Evolutionary conservation across 2,797 vertebrate genomes (phyloP), one percentile per base, ranked within the genome.

Genomic region (Gymnopithys bicolor): DNA sequence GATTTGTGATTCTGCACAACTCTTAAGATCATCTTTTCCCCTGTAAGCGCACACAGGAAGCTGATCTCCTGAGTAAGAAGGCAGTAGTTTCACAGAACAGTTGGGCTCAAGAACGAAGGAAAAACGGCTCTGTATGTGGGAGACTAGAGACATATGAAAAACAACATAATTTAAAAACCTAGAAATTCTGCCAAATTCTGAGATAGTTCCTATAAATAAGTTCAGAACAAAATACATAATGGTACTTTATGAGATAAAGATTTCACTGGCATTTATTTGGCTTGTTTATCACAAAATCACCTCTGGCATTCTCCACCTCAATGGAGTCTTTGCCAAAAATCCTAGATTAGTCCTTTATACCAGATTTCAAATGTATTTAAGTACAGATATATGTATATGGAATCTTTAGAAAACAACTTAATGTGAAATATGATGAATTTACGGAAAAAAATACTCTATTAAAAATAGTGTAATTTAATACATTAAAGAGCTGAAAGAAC

Each of bases 81-180:
- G 62, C 84, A 87, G 73, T 14, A 85, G 66, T 87, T 97, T 95
- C 84, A 91, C 81, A 92, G 92, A 95, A 94, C 71, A 95, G 82
- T 75, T 95, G 92, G 93, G n/a, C 64, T 89, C 75, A 89, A 79
- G 74, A 91, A 78, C 0, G 48, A 82, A 84, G 27, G 56, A 80
- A 87, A 95, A 90, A 52, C 0, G 35, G 81, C 35, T 77, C 69
- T 83, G 53, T 51, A 95, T 87, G 82, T 93, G 81, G 94, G 84
- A 95, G 90, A 94, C 92, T 84, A 48, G 15, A 93, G 76, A 39
- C 82, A 85, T 75, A 94, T 79, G 68, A 94, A 93, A 95, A 95
- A 71, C 68, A 90, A 75, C 74, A 86, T 43, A 49, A 74, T 86
- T 93, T 1, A 39, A 92, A 95, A 73, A 5, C 2, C 1, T 35